A percentile compares a stretch with the other conserved stretches of the same genome.
Evolutionary conservation across 2,113 vertebrate species (phyloP).

Genomic region (Embiotoca jacksoni): DNA sequence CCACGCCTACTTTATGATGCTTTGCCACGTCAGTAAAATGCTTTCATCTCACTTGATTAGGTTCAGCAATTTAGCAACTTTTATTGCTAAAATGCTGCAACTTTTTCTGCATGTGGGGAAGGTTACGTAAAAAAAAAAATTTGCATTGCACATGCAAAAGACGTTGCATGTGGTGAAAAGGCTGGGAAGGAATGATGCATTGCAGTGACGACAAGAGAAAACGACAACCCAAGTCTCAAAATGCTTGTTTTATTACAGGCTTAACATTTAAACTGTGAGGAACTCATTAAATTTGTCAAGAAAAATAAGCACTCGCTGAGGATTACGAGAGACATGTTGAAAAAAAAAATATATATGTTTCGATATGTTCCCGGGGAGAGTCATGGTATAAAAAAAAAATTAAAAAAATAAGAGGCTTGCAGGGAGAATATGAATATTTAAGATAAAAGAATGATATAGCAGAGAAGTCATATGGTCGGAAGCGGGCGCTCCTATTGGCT

Average conservation of each 20-base stretch:
- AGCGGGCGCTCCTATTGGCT: slow-evolving; percentile 82
- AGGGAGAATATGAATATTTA: slow-evolving; percentile 50
- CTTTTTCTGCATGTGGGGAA: neutral
- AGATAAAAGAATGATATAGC: slow-evolving; percentile 73
- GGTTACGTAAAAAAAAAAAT: neutral
- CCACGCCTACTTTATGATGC: slow-evolving; percentile 71
- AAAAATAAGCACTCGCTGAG: neutral
- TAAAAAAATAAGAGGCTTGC: slow-evolving; percentile 26
- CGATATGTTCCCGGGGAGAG: neutral
- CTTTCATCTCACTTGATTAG: slow-evolving; percentile 46
- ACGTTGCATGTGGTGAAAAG: neutral
- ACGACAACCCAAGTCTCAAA: slow-evolving; percentile 10
- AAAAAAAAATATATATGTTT: neutral
- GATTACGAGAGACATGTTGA: accelerated
- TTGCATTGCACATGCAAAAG: neutral
- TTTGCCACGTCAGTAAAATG: slow-evolving; percentile 73
- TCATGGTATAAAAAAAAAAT: neutral
- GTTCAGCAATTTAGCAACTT: slow-evolving; percentile 13
- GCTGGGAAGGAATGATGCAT: neutral
- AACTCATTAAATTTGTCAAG: neutral
- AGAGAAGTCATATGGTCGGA: slow-evolving; percentile 85
- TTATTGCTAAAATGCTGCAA: neutral
- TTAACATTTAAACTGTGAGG: neutral
- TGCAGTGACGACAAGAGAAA: neutral
- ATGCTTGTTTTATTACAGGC: neutral